Conservation (phyloP, 1,140 invertebrate genomes). For the Steinernema feltiae region DNA sequence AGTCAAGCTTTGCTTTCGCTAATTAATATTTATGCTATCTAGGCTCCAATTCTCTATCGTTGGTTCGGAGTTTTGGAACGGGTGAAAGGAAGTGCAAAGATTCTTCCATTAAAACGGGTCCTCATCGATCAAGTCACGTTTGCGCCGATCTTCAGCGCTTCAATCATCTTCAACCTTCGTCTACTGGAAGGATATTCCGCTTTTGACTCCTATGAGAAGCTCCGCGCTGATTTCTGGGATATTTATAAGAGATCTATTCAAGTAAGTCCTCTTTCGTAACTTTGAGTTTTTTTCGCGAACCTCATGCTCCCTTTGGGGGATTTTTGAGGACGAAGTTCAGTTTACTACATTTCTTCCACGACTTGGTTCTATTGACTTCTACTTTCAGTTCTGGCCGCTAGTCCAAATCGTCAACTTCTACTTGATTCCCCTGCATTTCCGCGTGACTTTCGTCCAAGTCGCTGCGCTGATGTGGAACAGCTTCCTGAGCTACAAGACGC, state of each 20-base stretch:
- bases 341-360: too few relatives aligned
- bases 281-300: too few relatives aligned
- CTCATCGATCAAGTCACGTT: constrained; percentile 19
- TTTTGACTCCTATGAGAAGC: constrained; percentile 13
- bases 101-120: constrained; percentile 16
- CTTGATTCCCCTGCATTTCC: constrained; percentile 33
- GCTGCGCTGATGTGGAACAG: constrained; percentile 39
- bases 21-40: neutral
- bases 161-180: constrained; percentile 30
- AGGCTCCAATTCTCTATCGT: constrained; percentile 17
- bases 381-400: constrained; percentile 34
- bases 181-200: constrained; percentile 28
- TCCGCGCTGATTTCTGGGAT: constrained; percentile 26
- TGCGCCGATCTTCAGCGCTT: constrained; percentile 28
- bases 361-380: neutral
- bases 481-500: constrained; percentile 31
- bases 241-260: constrained; percentile 19
- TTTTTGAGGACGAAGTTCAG: too few relatives aligned
- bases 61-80: constrained; percentile 16
- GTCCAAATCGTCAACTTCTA: constrained; percentile 41
- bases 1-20: constrained; percentile 4
- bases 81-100: constrained; percentile 5
- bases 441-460: constrained; percentile 32
- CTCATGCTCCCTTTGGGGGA: too few relatives aligned
- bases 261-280: neutral